These are phyloP conservation scores for Arrhamphus sclerolepis DNA, from an alignment of 2,797 vertebrate genomes.

Conservation along the genomic window DNA sequence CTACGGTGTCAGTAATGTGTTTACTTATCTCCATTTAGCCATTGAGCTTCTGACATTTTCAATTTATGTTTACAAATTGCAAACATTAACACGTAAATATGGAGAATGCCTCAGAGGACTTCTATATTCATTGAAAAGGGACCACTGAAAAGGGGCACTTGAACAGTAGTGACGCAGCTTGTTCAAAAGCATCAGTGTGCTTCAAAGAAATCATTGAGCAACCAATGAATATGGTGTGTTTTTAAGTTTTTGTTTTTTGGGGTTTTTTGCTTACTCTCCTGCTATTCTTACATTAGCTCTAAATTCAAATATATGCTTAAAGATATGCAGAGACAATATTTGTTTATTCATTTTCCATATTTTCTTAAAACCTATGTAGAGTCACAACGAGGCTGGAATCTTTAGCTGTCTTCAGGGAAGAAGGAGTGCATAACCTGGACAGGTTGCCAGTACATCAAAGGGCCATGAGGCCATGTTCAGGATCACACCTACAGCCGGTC, in stretches of 20 bases:
- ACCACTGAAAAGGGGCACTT: constrained; percentile 69
- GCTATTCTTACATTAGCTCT: too few relatives aligned
- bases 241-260: background rate
- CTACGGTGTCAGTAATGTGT: constrained; percentile 72
- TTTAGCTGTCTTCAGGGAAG: too few relatives aligned
- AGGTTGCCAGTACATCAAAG: too few relatives aligned
- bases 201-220: constrained; percentile 4
- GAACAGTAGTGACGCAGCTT: constrained; percentile 68
- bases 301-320: too few relatives aligned
- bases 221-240: background rate
- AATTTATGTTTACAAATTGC: constrained; percentile 83
- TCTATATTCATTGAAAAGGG: constrained; percentile 68
- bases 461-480: too few relatives aligned
- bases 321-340: too few relatives aligned
- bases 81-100: constrained; percentile 81
- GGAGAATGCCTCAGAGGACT: constrained; percentile 72
- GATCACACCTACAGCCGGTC: too few relatives aligned
- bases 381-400: too few relatives aligned
- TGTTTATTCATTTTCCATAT: too few relatives aligned
- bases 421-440: too few relatives aligned
- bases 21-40: constrained; percentile 82
- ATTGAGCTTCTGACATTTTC: constrained; percentile 83
- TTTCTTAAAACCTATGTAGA: too few relatives aligned
- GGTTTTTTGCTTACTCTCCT: too few relatives aligned
- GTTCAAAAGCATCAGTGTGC: constrained; percentile 50